phyloP scores from a whole-genome alignment of 2,888 invertebrate species.

The Hesperia comma region DNA sequence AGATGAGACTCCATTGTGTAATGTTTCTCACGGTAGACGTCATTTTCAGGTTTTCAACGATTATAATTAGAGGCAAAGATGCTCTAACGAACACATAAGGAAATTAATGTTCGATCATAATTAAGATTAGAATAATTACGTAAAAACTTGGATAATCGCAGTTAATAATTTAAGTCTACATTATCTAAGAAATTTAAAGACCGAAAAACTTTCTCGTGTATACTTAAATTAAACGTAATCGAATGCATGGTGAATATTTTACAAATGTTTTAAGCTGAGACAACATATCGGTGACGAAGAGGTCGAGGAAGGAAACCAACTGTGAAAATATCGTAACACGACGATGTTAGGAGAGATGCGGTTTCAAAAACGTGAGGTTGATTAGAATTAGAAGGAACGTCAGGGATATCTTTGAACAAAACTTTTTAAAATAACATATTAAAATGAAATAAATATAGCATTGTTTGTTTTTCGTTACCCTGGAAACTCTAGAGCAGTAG shows the following conservation, averaged over 20 bases:
- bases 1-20: slow-evolving; percentile 40
- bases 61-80: slow-evolving; percentile 20
- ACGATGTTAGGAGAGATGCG: not conserved
- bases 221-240: not conserved
- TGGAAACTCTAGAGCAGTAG: too few relatives aligned
- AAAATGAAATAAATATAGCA: not conserved
- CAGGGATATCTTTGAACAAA: not conserved
- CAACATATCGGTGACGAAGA: not conserved
- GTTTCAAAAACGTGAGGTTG: not conserved
- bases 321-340: slow-evolving; percentile 20
- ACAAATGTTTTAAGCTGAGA: not conserved
- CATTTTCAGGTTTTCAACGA: slow-evolving; percentile 29
- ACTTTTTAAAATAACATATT: not conserved
- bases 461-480: too few relatives aligned
- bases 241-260: not conserved
- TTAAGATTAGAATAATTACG: slow-evolving; percentile 16
- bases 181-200: not conserved
- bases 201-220: not conserved
- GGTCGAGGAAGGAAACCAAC: not conserved
- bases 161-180: not conserved
- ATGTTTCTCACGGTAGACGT: slow-evolving; percentile 40
- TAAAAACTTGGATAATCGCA: not conserved
- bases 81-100: slow-evolving; percentile 16
- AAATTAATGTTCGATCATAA: slow-evolving; percentile 27
- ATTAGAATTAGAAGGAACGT: not conserved